Conservation (phyloP, 2,888 invertebrate genomes). For the Dolichomitus sp. region DNA sequence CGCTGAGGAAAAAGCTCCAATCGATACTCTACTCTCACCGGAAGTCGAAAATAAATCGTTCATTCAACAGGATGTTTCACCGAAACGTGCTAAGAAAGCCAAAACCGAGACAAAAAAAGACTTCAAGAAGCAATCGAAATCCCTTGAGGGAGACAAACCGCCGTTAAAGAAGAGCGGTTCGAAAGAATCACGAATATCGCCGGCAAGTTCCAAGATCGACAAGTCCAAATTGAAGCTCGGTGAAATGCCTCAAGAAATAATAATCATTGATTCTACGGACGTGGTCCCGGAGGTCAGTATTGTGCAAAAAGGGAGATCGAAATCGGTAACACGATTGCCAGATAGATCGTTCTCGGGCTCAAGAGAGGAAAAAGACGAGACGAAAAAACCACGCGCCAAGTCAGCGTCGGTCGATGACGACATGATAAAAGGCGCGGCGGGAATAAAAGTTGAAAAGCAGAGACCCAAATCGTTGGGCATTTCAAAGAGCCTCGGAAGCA, state of each 20-base stretch:
- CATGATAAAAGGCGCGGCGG: constrained; percentile 77
- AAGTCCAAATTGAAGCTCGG: constrained; percentile 84
- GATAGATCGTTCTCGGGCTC: constrained; percentile 80
- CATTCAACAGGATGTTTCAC: constrained; percentile 82
- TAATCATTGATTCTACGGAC: constrained; percentile 84
- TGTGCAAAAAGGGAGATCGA: constrained; percentile 84
- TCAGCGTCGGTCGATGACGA: constrained; percentile 84
- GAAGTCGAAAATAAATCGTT: constrained; percentile 84
- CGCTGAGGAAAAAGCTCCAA: constrained; percentile 85
- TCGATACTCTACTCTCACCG: constrained; percentile 83
- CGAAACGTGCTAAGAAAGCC: constrained; percentile 79
- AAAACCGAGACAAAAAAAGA: constrained; percentile 83
- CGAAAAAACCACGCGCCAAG: constrained; percentile 78
- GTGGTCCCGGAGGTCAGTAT: constrained; percentile 83
- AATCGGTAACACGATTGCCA: constrained; percentile 81
- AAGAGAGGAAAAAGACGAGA: constrained; percentile 80
- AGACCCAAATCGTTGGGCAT: constrained; percentile 84
- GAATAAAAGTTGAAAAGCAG: constrained; percentile 77
- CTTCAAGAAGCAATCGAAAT: constrained; percentile 85
- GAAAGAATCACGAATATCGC: constrained; percentile 80
- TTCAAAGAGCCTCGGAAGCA: constrained; percentile 83
- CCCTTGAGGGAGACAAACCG: constrained; percentile 84
- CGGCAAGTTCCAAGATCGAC: constrained; percentile 81
- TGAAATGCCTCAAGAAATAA: constrained; percentile 85
- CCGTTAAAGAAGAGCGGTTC: constrained; percentile 81